phyloP scores from a whole-genome alignment of 1,140 invertebrate species.

The Meloidogyne floridensis region DNA sequence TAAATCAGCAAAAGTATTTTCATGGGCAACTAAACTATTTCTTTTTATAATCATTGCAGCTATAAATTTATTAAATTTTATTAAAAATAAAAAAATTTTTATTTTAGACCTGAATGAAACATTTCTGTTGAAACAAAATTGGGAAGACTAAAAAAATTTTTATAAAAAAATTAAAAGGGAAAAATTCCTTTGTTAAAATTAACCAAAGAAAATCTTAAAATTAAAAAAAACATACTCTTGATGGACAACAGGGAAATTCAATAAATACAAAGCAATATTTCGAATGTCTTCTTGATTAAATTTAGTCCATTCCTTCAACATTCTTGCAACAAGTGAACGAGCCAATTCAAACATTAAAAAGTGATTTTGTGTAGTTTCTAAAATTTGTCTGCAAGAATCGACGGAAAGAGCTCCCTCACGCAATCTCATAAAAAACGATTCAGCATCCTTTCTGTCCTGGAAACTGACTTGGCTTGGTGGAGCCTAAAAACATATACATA shows the following conservation, averaged over 20 bases:
- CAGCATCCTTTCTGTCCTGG: constrained; percentile 36
- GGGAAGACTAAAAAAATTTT: constrained; percentile 20
- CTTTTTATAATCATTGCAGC: constrained; percentile 29
- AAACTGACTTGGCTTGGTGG: constrained; percentile 34
- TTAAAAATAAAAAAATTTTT: not conserved
- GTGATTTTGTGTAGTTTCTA: constrained; percentile 37
- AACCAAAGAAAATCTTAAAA: not conserved
- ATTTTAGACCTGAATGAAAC: constrained; percentile 27
- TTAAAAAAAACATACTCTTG: constrained; percentile 16
- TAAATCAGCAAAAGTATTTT: constrained; percentile 20
- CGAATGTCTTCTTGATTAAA: constrained; percentile 28
- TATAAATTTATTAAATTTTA: constrained; percentile 5
- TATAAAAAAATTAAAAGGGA: not conserved
- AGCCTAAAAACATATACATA: constrained; percentile 25
- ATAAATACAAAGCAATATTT: constrained; percentile 34
- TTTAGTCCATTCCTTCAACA: constrained; percentile 33
- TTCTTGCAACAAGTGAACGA: constrained; percentile 23
- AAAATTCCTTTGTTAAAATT: too few relatives aligned
- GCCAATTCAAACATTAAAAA: constrained; percentile 41
- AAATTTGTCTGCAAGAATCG: constrained; percentile 33
- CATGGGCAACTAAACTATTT: constrained; percentile 1
- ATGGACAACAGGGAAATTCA: constrained; percentile 32
- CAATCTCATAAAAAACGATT: constrained; percentile 28
- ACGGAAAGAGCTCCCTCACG: constrained; percentile 29
- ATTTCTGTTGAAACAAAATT: constrained; percentile 37